These are phyloP conservation scores for Watsonalla cultraria DNA, from an alignment of 2,888 invertebrate species.

Conservation along the genomic window DNA sequence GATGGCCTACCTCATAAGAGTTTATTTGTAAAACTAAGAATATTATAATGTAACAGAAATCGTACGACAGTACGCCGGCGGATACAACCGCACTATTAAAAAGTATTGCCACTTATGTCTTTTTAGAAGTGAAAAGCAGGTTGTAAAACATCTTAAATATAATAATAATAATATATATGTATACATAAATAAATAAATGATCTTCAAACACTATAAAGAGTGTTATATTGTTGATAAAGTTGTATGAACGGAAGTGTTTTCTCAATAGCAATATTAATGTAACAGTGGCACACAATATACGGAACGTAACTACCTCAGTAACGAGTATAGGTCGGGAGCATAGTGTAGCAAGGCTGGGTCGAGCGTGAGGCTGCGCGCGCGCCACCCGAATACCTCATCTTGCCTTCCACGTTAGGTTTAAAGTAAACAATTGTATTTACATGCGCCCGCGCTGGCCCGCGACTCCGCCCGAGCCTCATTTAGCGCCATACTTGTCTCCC, in stretches of 20 bases:
- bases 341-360: constrained; percentile 40
- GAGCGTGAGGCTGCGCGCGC: constrained; percentile 11
- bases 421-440: constrained; percentile 18
- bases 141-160: constrained; percentile 11
- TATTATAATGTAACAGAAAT: constrained; percentile 11
- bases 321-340: constrained; percentile 50
- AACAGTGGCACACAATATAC: constrained; percentile 52
- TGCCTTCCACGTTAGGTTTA: constrained; percentile 55
- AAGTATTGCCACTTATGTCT: constrained; percentile 17
- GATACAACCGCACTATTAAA: constrained; percentile 10
- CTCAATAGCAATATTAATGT: constrained; percentile 64
- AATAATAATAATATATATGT: constrained; percentile 15
- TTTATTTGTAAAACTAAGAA: constrained; percentile 16
- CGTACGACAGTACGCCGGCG: neutral
- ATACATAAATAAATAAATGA: constrained; percentile 27
- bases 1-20: constrained; percentile 52
- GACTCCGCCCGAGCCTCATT: constrained; percentile 38
- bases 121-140: constrained; percentile 10
- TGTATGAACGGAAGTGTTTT: constrained; percentile 59
- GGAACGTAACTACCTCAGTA: constrained; percentile 75
- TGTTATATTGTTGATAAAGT: constrained; percentile 63
- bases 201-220: constrained; percentile 47
- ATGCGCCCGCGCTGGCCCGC: constrained; percentile 12
- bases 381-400: constrained; percentile 42
- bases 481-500: constrained; percentile 59